Evolutionary conservation across 2,797 vertebrate species (phyloP), one percentile per base, ranked within the genome.

Genomic region (Phrynocephalus guinanensis): DNA sequence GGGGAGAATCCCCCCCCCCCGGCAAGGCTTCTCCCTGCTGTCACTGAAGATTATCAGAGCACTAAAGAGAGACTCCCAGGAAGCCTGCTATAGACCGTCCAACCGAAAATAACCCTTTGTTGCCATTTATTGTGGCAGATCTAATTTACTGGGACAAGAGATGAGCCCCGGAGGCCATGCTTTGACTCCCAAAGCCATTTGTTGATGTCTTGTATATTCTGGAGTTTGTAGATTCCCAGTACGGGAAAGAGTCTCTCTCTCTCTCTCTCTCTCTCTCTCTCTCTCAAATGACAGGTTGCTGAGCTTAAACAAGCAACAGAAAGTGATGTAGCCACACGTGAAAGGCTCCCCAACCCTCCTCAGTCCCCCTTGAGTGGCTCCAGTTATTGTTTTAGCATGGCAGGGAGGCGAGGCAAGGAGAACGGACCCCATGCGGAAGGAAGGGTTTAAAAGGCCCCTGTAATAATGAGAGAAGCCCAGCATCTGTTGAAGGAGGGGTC

Each of bases 91-190:
- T 30, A 38, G 6, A 38, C 30, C 71, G 28, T 24, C 26, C 50
- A 16, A 38, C 48, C 38, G 50, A 73, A 72, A 83, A 56, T 70
- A 60, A 1, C 18, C 7, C 50, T 79, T 86, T 86, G 68, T 81
- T 66, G 56, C 5, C 48, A 26, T 66, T 68, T n/a, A 24, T 30
- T 86, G 78, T 80, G 56, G 79, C 33, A 80, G 30, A 72, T 66
- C 6, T 86, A 78, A 81, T 66, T 79, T 78, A 70, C 33, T 68
- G 68, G n/a, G 84, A 78, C 84, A 48, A 22, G 28, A 56, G 48
- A 24, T 24, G 1, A 71, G 85, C 79, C 85, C 78, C 16, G 38
- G 79, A 81, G 56, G 38, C 30, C 38, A 71, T 22, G 8, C 85
- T 44, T 79, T 28, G 8, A 79, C 24, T 66, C 67, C 30, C 67